Base-by-base conservation (phyloP, 2,888 invertebrate species). In the Amblyjoppa fuscipennis region DNA sequence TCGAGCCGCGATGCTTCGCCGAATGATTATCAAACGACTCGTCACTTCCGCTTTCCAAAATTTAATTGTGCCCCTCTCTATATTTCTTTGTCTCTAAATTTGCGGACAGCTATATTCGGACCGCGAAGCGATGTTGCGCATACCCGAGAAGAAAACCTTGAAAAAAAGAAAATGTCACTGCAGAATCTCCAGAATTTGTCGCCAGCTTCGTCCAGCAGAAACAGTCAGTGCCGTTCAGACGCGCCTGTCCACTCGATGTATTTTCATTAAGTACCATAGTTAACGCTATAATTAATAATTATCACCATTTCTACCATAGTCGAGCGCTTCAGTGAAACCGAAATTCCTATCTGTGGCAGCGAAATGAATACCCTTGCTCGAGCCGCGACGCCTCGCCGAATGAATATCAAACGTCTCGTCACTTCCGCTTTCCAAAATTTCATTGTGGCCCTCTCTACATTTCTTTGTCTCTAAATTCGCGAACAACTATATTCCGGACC, bases 21-120 rank as follows among this genome's bases (percentile, higher is more conserved):
- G 11, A 20, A 25, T 9, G 25, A 25, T 59, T 59, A 59, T 59
- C 56, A 25, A 59, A 59, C 11, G 11, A 28, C 56, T 25, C 56
- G 25, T 28, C 25, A 25, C 25, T 59, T 59, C 56, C 56, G 56
- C 25, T 28, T 59, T 13, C 20, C 56, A 59, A 59, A 25, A 59
- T 59, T 59, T 9, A 3, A 59, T 59, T 59, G 25, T 25, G 11
- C 3, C 20, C 28, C 20, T 59, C 20, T 25, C 20, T 59, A 61
- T n/a, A 64, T 28, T 61, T 20, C 34, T 51, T 75, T 34, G 61
- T 75, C 75, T 64, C 49, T 5, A 64, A 75, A 75, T 34, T 64
- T 25, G 16, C 9, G 31, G 3, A 20, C 49, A 31, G 51, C 31
- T 75, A 49, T 34, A 64, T 31, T 75, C 61, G 0, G 9, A 5